Evolutionary conservation across 1,140 invertebrate species (phyloP), one percentile per base, ranked within the genome.

Genomic region (Drosophila tsacasi): DNA sequence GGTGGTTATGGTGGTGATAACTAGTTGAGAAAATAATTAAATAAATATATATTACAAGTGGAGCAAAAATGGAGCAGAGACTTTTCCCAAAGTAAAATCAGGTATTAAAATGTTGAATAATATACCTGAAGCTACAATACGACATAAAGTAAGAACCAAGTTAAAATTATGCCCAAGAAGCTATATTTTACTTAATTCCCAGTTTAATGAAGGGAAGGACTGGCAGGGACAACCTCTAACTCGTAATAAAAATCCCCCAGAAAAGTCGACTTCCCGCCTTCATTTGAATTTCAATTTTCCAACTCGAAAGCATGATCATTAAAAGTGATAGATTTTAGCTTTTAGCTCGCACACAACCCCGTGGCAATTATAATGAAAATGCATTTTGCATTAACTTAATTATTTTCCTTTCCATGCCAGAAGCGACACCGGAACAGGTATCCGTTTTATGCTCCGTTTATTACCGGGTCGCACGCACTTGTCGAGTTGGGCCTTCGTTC

Each of bases 311-410:
- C 2, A 2, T 9, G 19, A 30, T 42, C 39, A 64, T 79, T 78
- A 78, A 78, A 61, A 78, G 69, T 64, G 59, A 79, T 79, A 78
- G 76, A 77, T 78, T 69, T 68, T 42, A 10, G 64, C 35, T 49
- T 42, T 44, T 13, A 52, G n/a, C 27, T 19, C 1, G 25, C 49
- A 52, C 52, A 42, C 60, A 32, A 49, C 46, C 44, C 46, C 42
- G 30, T 52, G 63, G 67, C 86, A 83, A 89, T 89, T 81, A 89
- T 66, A 59, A 32, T 81, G 85, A 84, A 84, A 87, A 84, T 90
- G 81, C 84, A 89, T 89, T 90, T 90, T 63, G 77, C 77, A 89
- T 90, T 89, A 79, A 84, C 66, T 90, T 84, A 90, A 89, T 89
- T 90, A 89, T 90, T 89, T 89, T 90, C 67, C 80, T 64, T 57